Base-by-base conservation (phyloP, 2,888 invertebrate genomes). In the Digitonthophagus gazella region DNA sequence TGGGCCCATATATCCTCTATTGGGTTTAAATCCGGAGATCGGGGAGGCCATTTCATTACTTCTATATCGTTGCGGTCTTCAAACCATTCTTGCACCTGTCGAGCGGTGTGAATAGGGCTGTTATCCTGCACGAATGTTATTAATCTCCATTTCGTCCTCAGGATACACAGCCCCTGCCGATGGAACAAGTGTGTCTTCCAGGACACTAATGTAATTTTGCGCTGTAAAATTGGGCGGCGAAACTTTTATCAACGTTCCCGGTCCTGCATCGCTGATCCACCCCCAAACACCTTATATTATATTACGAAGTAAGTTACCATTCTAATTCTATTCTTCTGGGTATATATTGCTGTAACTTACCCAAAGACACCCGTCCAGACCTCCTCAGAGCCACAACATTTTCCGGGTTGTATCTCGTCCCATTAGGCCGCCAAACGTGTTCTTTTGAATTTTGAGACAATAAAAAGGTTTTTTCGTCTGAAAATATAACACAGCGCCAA, bases 91-190 rank as follows among this genome's bases (percentile, higher is more conserved):
- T 16, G 14, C 22, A 64, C 64, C 14, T 14, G n/a, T 28, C 44
- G 20, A 14, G 54, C 22, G 14, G 15, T 64, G 28, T 64, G 64
- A 8, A 64, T 15, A 28, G 44, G 28, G 28, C 64, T 64, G 16
- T 64, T 64, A 28, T 64, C 64, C 64, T 28, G 64, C 15, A 64
- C 44, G 28, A 28, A 64, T 11, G 64, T 28, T n/a, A 64, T 64
- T 58, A 15, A 11, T 58, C 22, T 57, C 57, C 57, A 57, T 57
- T 15, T 2, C 57, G 57, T 57, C 58, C 16, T 58, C 58, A 11
- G 15, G 15, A 15, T 58, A 58, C 19, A 58, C 16, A 1, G 58
- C 58, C 8, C 58, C 16, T 58, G 19, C 58, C 15, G 58, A 58
- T 19, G 58, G 58, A 15, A 58, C 11, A 1, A 58, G 11, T 14